Evolutionary conservation across 2,797 vertebrate genomes (phyloP), one percentile per base, ranked within the genome.

Genomic region (Coendou prehensilis): DNA sequence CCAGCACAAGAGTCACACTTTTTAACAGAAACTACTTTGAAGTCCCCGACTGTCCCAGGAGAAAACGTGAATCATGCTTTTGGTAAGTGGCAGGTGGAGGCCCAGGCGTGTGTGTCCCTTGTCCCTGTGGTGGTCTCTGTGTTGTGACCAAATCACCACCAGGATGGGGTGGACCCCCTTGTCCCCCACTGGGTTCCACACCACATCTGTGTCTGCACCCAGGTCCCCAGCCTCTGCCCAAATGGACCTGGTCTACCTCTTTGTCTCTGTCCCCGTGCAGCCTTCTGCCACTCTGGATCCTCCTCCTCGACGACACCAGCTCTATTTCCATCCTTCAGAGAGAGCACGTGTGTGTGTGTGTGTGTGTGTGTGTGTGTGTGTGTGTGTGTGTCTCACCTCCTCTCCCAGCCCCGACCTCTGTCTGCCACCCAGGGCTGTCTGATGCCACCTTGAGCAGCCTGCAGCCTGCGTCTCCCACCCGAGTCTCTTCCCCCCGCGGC

Each of bases 271-370:
- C 2, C 28, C 52, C 2, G 8, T 4, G 18, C 59, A 1, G 18
- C 41, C n/a, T 11, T 26, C 73, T 67, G 15, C 22, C 56, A 0
- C 7, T 54, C 92, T 0, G 0, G 20, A 41, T 7, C 26, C 75
- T 47, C 0, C 18, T 64, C 52, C 15, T 2, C 3, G 6, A 14
- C n/a, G 18, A 61, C 5, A 8, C 23, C 0, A 2, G 14, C 20
- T 59, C 63, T 75, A 0, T 76, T 47, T 87, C 56, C 2, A 0
- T 3, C 47, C 20, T 9, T 2, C n/a, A 41, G 37, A 2, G 6
- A 69, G 33, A 69, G 64, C 15, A 20, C 64, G 8, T 23, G 59
- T 10, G 22, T 61, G 28, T 56, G 54, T 17, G 54, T 56, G 54
- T 17, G 54, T 56, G 54, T 15, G 59, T 28, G 8, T 26, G 59